Evolutionary conservation across 2,113 vertebrate species (phyloP).

Genomic region (Neodon shergylaensis): DNA sequence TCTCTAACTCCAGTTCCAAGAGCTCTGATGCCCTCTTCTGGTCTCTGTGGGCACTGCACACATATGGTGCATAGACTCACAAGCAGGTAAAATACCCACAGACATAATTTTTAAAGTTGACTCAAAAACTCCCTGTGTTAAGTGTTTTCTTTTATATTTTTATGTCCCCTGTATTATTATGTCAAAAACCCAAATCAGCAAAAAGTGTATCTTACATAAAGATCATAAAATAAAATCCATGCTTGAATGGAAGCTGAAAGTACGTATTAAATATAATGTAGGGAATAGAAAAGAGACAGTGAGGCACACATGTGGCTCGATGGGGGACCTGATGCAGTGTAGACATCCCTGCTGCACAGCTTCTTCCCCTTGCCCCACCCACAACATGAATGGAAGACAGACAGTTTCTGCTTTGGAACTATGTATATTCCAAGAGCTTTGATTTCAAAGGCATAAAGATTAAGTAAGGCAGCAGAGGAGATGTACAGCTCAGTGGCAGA

Average conservation of each 20-base stretch:
- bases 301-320: neutral
- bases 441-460: neutral
- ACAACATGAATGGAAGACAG: neutral
- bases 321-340: neutral
- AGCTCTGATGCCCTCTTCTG: neutral
- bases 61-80: neutral
- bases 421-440: neutral
- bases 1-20: neutral
- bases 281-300: neutral
- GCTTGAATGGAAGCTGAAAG: neutral
- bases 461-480: neutral
- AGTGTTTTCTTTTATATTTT: neutral
- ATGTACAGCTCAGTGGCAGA: neutral
- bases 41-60: neutral
- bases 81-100: neutral
- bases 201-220: conserved; percentile 9
- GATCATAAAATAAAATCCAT: conserved; percentile 37
- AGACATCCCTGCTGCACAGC: neutral
- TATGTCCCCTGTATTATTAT: neutral
- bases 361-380: neutral
- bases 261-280: no score
- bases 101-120: neutral
- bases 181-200: conserved; percentile 22
- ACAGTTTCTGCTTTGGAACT: neutral
- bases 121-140: neutral